Evolutionary conservation across 35 echinoderm and acorn worm genomes (phyloP).

Genomic region (Lytechinus pictus): DNA sequence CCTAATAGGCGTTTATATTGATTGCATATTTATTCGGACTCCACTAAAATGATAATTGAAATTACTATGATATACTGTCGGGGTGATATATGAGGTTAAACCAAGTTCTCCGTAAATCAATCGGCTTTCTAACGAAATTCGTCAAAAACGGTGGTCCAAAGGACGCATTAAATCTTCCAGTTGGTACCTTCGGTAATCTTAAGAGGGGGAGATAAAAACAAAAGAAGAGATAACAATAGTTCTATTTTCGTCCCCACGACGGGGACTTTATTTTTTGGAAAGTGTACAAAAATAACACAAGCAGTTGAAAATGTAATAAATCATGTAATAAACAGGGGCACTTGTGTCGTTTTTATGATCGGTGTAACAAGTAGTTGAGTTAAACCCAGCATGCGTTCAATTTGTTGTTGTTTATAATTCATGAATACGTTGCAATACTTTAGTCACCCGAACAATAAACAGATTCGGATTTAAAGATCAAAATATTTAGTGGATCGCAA

Average conservation of each 20-base stretch:
- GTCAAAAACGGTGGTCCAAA: background rate
- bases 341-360: background rate
- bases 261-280: constrained; percentile 19
- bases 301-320: background rate
- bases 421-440: background rate
- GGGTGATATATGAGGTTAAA: background rate
- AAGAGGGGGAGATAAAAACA: background rate
- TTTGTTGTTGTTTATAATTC: background rate
- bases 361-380: background rate
- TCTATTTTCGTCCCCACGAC: background rate
- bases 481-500: background rate
- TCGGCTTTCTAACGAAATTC: background rate
- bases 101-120: background rate
- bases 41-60: background rate
- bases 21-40: background rate
- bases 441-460: background rate
- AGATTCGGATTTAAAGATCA: background rate
- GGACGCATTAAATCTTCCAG: background rate
- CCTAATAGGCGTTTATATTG: background rate
- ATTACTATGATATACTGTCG: background rate
- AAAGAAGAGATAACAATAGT: constrained; percentile 6
- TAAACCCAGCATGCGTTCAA: background rate
- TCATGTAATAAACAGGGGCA: background rate
- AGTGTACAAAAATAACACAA: background rate
- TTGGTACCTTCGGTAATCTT: background rate